Conservation (phyloP, 1,140 invertebrate genomes). For the Trichonephila clavata region DNA sequence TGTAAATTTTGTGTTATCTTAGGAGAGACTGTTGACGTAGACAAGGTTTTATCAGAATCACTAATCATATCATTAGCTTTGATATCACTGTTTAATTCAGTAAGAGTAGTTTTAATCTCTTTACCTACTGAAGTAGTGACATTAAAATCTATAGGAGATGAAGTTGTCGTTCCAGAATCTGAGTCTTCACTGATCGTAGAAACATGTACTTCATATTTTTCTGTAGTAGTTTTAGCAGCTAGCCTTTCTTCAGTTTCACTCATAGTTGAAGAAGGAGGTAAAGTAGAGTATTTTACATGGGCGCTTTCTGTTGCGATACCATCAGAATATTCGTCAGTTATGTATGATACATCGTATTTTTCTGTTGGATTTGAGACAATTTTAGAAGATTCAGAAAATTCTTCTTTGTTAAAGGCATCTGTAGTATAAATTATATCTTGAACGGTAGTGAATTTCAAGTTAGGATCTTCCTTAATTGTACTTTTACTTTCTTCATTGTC, state of each 20-base stretch:
- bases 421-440: background rate
- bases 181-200: background rate
- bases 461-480: background rate
- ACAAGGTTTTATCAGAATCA: background rate
- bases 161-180: background rate
- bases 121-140: background rate
- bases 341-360: background rate
- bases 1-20: background rate
- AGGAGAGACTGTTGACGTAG: background rate
- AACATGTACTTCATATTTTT: background rate
- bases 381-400: background rate
- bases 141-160: background rate
- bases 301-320: background rate
- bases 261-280: background rate
- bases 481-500: background rate
- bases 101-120: background rate
- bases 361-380: background rate
- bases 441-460: background rate
- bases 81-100: background rate
- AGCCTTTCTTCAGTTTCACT: background rate
- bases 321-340: conserved; percentile 6
- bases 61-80: background rate
- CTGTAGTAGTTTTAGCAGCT: background rate
- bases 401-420: background rate
- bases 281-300: background rate